These are phyloP conservation scores for Heliconius himera DNA, from an alignment of 1,140 invertebrate genomes.

Conservation along the genomic window DNA sequence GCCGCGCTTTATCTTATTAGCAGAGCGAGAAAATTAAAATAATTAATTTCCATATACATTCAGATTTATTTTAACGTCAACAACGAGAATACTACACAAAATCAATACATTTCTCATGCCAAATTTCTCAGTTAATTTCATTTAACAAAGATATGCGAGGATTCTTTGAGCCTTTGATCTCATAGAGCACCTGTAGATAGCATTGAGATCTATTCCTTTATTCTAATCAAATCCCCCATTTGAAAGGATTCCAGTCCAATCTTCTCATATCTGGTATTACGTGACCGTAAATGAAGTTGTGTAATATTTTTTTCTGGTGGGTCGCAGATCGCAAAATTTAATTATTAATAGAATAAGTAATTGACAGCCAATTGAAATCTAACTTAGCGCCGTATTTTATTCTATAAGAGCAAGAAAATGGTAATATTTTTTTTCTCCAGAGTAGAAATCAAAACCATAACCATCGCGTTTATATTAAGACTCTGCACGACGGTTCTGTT, in stretches of 20 bases:
- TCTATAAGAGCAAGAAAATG: too few species aligned
- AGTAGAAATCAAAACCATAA: too few species aligned
- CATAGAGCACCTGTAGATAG: constrained; percentile 6
- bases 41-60: too few species aligned
- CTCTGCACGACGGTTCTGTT: too few species aligned
- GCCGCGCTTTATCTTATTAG: too few species aligned
- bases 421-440: too few species aligned
- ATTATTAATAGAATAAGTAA: neutral
- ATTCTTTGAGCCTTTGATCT: constrained; percentile 22
- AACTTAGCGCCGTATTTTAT: too few species aligned
- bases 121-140: neutral
- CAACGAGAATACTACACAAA: neutral
- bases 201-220: constrained; percentile 22
- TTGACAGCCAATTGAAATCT: neutral
- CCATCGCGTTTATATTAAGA: too few species aligned
- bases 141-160: neutral
- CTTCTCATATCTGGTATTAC: constrained; percentile 14
- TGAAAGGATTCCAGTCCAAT: constrained; percentile 26
- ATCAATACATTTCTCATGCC: neutral
- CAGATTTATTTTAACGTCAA: neutral
- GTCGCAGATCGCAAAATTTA: neutral
- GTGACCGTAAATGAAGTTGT: neutral
- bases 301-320: neutral
- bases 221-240: constrained; percentile 26
- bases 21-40: too few species aligned